These are phyloP conservation scores for Eueremaeus valkanovi DNA, from an alignment of 2,888 invertebrate genomes.

Conservation along the genomic window DNA sequence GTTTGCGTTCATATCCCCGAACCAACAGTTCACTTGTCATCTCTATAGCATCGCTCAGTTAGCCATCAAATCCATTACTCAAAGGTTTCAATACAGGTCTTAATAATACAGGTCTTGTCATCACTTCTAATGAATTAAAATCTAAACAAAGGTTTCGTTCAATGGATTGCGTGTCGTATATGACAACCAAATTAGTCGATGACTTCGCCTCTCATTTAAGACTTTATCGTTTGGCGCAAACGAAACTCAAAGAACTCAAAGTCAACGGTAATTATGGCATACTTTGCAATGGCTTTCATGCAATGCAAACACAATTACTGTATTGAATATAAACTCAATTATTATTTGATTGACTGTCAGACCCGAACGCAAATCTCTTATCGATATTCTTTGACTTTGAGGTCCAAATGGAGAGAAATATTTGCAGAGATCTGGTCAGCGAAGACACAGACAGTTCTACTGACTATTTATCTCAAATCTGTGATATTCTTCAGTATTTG, in stretches of 20 bases:
- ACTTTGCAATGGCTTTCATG: too few species aligned
- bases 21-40: conserved; percentile 69
- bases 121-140: neutral
- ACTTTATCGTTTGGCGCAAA: conserved; percentile 71
- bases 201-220: conserved; percentile 84
- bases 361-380: conserved; percentile 57
- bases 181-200: conserved; percentile 81
- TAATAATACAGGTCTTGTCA: conserved; percentile 57
- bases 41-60: conserved; percentile 51
- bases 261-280: conserved; percentile 53
- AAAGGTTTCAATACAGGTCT: conserved; percentile 58
- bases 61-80: conserved; percentile 50
- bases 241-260: conserved; percentile 54
- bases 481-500: conserved; percentile 74
- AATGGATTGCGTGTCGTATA: conserved; percentile 80
- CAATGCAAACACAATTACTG: neutral
- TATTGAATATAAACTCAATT: neutral
- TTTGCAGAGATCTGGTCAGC: conserved; percentile 74
- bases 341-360: too few species aligned
- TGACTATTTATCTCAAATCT: conserved; percentile 54
- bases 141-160: conserved; percentile 21
- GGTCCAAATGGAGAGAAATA: conserved; percentile 74
- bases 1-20: conserved; percentile 60
- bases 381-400: conserved; percentile 85
- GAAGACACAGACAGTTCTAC: conserved; percentile 58